Evolutionary conservation across 2,113 vertebrate species (phyloP).

Genomic region (Odontesthes bonariensis): DNA sequence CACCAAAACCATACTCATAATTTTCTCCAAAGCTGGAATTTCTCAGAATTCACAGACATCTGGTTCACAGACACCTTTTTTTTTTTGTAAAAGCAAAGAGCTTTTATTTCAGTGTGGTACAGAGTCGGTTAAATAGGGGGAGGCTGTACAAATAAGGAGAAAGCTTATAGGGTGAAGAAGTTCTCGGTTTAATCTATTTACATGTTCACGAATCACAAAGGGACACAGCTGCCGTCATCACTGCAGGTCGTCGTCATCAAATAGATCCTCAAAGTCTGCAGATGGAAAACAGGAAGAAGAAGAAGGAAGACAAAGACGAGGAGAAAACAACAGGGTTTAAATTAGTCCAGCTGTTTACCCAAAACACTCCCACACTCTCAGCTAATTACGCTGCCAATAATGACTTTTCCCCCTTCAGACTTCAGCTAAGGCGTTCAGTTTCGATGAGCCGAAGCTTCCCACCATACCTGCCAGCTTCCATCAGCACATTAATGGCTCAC

Average conservation of each 20-base stretch:
- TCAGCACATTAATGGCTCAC: not conserved
- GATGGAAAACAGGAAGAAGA: not conserved
- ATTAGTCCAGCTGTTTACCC: constrained; percentile 14
- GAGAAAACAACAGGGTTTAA: not conserved
- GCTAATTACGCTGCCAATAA: not conserved
- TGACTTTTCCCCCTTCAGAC: not conserved
- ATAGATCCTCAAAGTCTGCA: constrained; percentile 92
- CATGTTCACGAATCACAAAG: constrained; percentile 14
- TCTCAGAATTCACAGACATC: constrained; percentile 70
- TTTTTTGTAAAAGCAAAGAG: constrained; percentile 45
- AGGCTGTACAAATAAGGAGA: constrained; percentile 39
- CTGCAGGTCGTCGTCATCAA: constrained; percentile 92
- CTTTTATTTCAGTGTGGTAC: constrained; percentile 80
- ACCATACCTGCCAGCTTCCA: not conserved
- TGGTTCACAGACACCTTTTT: constrained; percentile 51
- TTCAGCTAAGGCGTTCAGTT: not conserved
- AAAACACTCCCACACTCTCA: not conserved
- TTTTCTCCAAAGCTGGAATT: constrained; percentile 78
- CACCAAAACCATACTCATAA: constrained; percentile 76
- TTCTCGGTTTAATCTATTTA: constrained; percentile 26
- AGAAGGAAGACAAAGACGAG: not conserved
- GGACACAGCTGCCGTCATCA: constrained; percentile 65
- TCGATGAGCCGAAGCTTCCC: not conserved
- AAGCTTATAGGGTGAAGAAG: constrained; percentile 2
- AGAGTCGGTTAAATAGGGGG: constrained; percentile 13